Conservation (phyloP, 2,888 invertebrate genomes). For the Argyra leucocephala region DNA sequence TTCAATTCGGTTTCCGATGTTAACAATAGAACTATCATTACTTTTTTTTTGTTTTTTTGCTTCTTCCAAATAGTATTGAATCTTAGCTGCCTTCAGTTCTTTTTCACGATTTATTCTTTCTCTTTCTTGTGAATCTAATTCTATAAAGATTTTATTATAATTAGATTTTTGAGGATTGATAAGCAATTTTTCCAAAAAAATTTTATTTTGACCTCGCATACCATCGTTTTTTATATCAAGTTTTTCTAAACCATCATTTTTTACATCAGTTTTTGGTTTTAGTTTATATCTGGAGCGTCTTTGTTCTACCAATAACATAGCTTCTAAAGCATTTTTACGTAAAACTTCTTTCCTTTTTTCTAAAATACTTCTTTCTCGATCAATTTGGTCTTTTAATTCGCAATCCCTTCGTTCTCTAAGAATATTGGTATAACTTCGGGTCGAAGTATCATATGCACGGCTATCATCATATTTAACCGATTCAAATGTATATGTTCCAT, state of each 20-base stretch:
- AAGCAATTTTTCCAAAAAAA: conserved; percentile 43
- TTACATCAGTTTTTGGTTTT: conserved; percentile 36
- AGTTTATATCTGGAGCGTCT: conserved; percentile 36
- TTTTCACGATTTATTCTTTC: conserved; percentile 32
- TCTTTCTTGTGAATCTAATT: conserved; percentile 38
- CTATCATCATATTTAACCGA: too few species aligned
- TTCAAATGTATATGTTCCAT: background rate
- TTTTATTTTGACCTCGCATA: conserved; percentile 44
- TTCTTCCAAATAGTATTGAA: conserved; percentile 33
- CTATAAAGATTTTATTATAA: conserved; percentile 43
- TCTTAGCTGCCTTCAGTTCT: conserved; percentile 31
- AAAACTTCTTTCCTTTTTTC: conserved; percentile 30
- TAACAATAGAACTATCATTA: background rate
- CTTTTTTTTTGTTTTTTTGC: conserved; percentile 27
- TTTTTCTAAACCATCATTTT: conserved; percentile 38
- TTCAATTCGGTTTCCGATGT: background rate
- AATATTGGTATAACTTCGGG: too few species aligned
- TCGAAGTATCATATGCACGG: too few species aligned
- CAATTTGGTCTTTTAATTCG: conserved; percentile 35
- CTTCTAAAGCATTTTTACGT: conserved; percentile 33
- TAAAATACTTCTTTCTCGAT: conserved; percentile 35
- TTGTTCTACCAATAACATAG: conserved; percentile 34
- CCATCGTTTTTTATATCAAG: conserved; percentile 44
- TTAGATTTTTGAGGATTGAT: conserved; percentile 47
- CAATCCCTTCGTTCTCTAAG: conserved; percentile 29